phyloP scores from a whole-genome alignment of 2,113 vertebrate species.

The Ophiodon elongatus region DNA sequence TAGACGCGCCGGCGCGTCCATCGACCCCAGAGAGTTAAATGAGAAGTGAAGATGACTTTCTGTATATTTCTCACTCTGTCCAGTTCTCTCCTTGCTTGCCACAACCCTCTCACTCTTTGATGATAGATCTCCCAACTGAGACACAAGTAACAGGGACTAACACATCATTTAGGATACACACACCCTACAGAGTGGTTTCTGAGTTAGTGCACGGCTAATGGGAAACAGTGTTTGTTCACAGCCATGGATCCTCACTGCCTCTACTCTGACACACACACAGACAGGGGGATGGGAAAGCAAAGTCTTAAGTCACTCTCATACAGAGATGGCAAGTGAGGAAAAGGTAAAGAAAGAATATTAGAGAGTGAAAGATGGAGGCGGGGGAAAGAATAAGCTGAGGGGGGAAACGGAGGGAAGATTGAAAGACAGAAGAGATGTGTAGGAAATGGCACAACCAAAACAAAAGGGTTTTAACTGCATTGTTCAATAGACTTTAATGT shows the following conservation, averaged over 20 bases:
- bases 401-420: neutral
- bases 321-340: neutral
- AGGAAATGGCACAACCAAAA: neutral
- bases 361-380: neutral
- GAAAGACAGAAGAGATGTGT: neutral
- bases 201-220: constrained; percentile 8
- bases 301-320: neutral
- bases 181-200: constrained; percentile 3
- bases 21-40: too few species aligned
- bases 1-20: too few species aligned
- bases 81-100: neutral
- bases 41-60: constrained; percentile 9
- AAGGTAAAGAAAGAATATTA: neutral
- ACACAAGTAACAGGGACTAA: neutral
- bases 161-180: neutral
- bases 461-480: neutral
- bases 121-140: constrained; percentile 7
- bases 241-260: neutral
- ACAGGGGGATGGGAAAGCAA: neutral
- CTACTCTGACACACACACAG: neutral
- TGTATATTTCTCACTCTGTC: neutral
- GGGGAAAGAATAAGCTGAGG: neutral
- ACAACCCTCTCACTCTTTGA: neutral
- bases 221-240: constrained; percentile 2
- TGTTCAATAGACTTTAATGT: neutral